Evolutionary conservation across 2,888 invertebrate species (phyloP), one percentile per base, ranked within the genome.

Genomic region (Scaptomyza cyrtandrae): DNA sequence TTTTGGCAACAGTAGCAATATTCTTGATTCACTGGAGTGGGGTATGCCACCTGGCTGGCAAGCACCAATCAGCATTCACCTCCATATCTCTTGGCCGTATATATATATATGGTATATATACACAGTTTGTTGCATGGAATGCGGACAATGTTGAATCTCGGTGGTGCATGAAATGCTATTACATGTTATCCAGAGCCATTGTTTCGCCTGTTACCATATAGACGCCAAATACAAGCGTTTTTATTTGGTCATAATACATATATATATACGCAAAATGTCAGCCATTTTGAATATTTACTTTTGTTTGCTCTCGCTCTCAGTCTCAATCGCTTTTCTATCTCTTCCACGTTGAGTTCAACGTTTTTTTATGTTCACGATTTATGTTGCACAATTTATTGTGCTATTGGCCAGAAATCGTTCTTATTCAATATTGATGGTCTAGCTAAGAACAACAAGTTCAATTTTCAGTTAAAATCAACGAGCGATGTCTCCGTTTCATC

Each of bases 271-370:
- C 70, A 74, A 64, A 67, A 35, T 76, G 90, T 87, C 90, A 72
- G 90, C 90, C 90, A 90, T 90, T 90, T 90, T 90, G 90, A 88
- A 90, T 86, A 88, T 90, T 67, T 66, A 70, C 62, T 65, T 71
- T 74, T 71, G 75, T 71, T 67, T 70, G 71, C 71, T 37, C 56
- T 41, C 41, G 9, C 33, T 41, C 16, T 7, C 41, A 16, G 9
- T 10, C 10, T 77, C 63, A 75, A 62, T 63, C 57, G 77, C 46
- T 59, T 64, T 59, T 56, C 77, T 50, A 66, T 71, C 44, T 52
- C 50, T 29, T 3, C 37, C 37, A 52, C 37, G 52, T 37, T 37
- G 37, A 27, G 55, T 16, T 71, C 57, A 48, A 39, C 39, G 58
- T 33, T 35, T 24, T 52, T 37, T n/a, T n/a, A n/a, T 35, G 6